A percentile compares a stretch with the other conserved stretches of the same genome.
Conservation (phyloP, 2,113 vertebrate species). For the Salvelinus alpinus region DNA sequence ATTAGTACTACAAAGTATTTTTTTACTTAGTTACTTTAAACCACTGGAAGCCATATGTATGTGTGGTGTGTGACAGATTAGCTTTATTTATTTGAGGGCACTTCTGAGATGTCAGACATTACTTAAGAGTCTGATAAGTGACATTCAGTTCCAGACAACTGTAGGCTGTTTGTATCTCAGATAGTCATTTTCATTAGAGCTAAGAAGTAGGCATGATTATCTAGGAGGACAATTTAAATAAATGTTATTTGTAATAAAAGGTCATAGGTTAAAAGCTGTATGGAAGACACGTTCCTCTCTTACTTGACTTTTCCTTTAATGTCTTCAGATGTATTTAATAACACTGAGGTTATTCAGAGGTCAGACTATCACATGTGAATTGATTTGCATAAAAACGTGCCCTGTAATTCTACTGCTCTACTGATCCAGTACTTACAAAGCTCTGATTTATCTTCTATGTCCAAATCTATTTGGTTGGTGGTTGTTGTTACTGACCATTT, state of each 20-base stretch:
- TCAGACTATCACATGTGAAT: too few species aligned
- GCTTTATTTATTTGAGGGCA: slow-evolving; percentile 62
- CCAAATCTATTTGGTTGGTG: slow-evolving; percentile 16
- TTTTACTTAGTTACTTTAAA: too few species aligned
- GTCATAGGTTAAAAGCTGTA: too few species aligned
- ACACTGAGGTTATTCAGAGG: slow-evolving; percentile 1
- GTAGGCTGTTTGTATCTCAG: background rate
- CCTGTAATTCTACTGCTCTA: too few species aligned
- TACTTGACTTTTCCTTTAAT: too few species aligned
- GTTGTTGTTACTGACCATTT: slow-evolving; percentile 27
- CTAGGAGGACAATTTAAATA: background rate
- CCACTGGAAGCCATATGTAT: background rate
- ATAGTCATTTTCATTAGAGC: background rate
- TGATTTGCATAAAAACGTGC: background rate
- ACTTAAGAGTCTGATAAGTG: background rate
- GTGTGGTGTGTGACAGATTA: slow-evolving; percentile 52
- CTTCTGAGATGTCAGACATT: slow-evolving; percentile 48
- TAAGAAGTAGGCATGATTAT: background rate
- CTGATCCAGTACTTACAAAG: slow-evolving; percentile 2
- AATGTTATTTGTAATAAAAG: too few species aligned
- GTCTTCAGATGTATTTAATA: slow-evolving; percentile 26
- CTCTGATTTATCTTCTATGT: slow-evolving; percentile 17
- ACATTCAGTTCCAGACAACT: background rate
- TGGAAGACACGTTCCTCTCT: too few species aligned
- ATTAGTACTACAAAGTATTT: too few species aligned